Conservation (phyloP, 2,113 vertebrate genomes). For the Cyprinodon variegatus region DNA sequence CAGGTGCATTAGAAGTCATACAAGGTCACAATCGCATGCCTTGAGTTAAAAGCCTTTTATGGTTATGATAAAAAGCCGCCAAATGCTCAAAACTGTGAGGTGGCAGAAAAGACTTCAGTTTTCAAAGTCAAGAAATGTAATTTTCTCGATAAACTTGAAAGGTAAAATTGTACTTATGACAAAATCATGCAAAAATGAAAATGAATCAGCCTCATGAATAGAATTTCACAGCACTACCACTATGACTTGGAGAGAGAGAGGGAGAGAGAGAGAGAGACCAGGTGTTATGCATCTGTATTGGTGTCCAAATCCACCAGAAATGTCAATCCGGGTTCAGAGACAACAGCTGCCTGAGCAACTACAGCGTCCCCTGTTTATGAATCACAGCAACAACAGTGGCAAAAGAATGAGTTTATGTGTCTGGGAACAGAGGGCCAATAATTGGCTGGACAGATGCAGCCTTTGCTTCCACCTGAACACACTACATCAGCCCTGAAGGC, state of each 20-base stretch:
- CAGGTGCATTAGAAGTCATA: background rate
- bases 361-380: constrained; percentile 20
- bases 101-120: background rate
- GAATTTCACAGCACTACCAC: constrained; percentile 1
- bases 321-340: constrained; percentile 15
- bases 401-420: constrained; percentile 25
- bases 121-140: background rate
- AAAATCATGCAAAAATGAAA: background rate
- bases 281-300: constrained; percentile 13
- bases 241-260: constrained; percentile 1
- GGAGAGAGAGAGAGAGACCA: background rate
- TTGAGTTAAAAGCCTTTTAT: background rate
- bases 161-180: background rate
- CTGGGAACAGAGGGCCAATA: constrained; percentile 36
- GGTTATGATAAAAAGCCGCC: constrained; percentile 13
- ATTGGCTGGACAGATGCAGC: constrained; percentile 59
- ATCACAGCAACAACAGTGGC: constrained; percentile 42
- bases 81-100: background rate
- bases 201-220: background rate
- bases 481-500: constrained; percentile 70
- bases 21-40: background rate
- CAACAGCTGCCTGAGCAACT: constrained; percentile 27
- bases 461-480: constrained; percentile 68
- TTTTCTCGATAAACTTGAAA: constrained; percentile 7
- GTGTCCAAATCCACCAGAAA: constrained; percentile 28